Evolutionary conservation across 2,113 vertebrate genomes (phyloP).

Genomic region (Catharus fuscescens): DNA sequence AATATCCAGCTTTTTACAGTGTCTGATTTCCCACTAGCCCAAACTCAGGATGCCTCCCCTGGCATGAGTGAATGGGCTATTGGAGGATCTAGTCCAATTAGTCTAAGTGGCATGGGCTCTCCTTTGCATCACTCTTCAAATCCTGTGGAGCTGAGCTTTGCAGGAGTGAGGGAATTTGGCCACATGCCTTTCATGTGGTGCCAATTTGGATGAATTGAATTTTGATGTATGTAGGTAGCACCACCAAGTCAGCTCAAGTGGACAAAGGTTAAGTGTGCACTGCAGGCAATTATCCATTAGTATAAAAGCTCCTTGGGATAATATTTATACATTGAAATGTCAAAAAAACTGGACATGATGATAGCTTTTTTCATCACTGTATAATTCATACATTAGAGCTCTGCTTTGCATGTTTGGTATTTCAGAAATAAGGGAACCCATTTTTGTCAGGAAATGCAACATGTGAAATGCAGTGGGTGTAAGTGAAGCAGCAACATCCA

Average conservation of each 20-base stretch:
- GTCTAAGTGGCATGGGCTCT: background rate
- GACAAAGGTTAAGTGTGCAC: slow-evolving; percentile 20
- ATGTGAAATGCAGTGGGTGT: background rate
- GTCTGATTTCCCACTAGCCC: background rate
- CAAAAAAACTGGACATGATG: background rate
- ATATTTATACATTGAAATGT: slow-evolving; percentile 7
- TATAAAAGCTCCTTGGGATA: slow-evolving; percentile 36
- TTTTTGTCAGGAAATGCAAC: background rate
- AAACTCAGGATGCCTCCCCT: background rate
- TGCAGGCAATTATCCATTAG: slow-evolving; percentile 48
- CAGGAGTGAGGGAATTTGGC: slow-evolving; percentile 29
- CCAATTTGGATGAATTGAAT: background rate
- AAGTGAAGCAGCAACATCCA: background rate
- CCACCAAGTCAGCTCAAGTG: slow-evolving; percentile 10
- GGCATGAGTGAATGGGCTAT: background rate
- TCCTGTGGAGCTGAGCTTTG: background rate
- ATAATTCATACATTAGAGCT: background rate
- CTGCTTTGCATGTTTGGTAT: background rate
- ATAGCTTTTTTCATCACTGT: background rate
- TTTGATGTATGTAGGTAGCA: background rate
- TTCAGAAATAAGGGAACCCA: background rate
- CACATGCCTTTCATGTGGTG: background rate
- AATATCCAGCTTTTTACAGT: background rate
- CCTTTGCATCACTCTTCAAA: background rate
- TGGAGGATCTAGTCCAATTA: background rate